Evolutionary conservation across 2,888 invertebrate genomes (phyloP).

Genomic region (Rhogogaster chlorosoma): DNA sequence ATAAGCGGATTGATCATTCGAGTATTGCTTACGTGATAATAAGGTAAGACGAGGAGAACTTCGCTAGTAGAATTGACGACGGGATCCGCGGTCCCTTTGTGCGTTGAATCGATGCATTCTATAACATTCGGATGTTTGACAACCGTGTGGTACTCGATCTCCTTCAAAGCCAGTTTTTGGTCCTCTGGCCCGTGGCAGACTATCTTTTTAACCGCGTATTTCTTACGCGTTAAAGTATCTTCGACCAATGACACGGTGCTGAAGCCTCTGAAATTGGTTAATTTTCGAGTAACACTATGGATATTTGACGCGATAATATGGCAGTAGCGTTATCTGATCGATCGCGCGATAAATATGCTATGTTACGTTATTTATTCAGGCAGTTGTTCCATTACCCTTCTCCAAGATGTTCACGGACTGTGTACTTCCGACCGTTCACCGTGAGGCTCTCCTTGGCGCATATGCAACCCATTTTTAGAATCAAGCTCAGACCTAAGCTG

Average conservation of each 20-base stretch:
- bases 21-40: constrained; percentile 81
- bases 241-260: constrained; percentile 89
- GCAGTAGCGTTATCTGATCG: not conserved
- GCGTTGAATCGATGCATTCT: constrained; percentile 84
- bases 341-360: not conserved
- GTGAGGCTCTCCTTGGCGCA: constrained; percentile 86
- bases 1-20: not conserved
- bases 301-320: not conserved
- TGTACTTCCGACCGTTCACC: constrained; percentile 86
- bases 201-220: constrained; percentile 89
- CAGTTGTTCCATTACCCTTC: constrained; percentile 83
- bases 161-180: constrained; percentile 85
- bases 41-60: constrained; percentile 87
- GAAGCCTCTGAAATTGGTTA: constrained; percentile 84
- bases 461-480: constrained; percentile 87
- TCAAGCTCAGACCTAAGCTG: constrained; percentile 84
- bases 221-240: constrained; percentile 82
- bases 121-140: constrained; percentile 88
- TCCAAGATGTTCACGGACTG: constrained; percentile 85
- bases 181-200: constrained; percentile 90
- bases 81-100: constrained; percentile 84
- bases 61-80: constrained; percentile 85
- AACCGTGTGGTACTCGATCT: constrained; percentile 86
- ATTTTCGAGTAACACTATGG: not conserved
- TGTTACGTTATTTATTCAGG: not conserved